These are phyloP conservation scores for Lutjanus erythropterus DNA, from an alignment of 2,113 vertebrate species.

Conservation along the genomic window DNA sequence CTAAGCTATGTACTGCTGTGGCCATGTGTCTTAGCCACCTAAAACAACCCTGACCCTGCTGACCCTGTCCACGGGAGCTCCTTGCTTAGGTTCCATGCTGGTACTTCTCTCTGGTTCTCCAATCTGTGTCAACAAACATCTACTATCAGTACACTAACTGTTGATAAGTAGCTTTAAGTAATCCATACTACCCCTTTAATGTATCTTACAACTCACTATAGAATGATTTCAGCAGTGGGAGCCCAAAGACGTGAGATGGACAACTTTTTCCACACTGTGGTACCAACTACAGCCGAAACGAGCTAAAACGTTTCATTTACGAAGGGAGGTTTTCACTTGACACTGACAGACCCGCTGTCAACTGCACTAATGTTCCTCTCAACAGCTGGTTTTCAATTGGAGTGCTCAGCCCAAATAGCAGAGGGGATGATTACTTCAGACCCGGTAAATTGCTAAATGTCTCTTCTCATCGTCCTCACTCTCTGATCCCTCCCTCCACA, in stretches of 20 bases:
- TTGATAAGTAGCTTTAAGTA: no score
- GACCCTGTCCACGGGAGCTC: no score
- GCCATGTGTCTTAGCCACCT: no score
- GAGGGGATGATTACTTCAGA: slow-evolving; percentile 34
- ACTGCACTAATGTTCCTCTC: not conserved
- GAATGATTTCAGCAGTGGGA: not conserved
- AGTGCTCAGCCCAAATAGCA: slow-evolving; percentile 7
- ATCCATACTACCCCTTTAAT: no score
- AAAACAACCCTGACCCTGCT: no score
- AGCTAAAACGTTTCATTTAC: slow-evolving; percentile 17
- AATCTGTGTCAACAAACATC: no score
- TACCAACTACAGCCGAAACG: not conserved
- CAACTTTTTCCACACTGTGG: not conserved
- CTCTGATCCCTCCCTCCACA: slow-evolving; percentile 5
- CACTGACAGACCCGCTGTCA: slow-evolving; percentile 21
- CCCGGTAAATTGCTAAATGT: slow-evolving; percentile 30
- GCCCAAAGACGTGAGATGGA: not conserved
- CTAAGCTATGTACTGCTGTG: no score
- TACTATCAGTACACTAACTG: no score
- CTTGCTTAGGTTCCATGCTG: no score
- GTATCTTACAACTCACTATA: not conserved
- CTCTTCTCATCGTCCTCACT: slow-evolving; percentile 25
- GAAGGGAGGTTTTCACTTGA: slow-evolving; percentile 16
- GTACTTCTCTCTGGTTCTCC: no score
- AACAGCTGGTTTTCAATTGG: slow-evolving; percentile 6